Evolutionary conservation across 2,888 invertebrate species (phyloP).

Genomic region (Idaea dimidiata): DNA sequence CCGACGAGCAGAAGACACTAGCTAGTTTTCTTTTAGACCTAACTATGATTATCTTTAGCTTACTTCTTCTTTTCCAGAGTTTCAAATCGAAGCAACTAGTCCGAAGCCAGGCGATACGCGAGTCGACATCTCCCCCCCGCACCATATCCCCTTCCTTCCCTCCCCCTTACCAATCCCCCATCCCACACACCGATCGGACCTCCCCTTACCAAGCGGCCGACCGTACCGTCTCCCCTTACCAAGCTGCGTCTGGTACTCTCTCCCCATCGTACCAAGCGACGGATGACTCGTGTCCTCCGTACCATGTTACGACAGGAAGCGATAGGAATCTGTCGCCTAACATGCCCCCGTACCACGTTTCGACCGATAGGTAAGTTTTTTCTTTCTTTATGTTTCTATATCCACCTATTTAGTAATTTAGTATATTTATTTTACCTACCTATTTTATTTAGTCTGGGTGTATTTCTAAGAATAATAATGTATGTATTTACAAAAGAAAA

Average conservation of each 20-base stretch:
- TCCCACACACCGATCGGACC: background rate
- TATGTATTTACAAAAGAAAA: too few species aligned
- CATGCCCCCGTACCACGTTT: background rate
- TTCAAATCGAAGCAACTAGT: slow-evolving; percentile 92
- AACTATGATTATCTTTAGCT: too few species aligned
- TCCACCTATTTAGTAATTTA: too few species aligned
- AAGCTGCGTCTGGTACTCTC: background rate
- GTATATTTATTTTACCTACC: too few species aligned
- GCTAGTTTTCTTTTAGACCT: too few species aligned
- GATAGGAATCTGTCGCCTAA: background rate
- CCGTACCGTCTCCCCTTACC: background rate
- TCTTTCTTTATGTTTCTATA: too few species aligned
- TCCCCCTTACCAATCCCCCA: slow-evolving; percentile 9
- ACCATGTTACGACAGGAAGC: background rate
- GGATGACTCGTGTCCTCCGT: background rate
- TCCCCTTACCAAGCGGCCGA: slow-evolving; percentile 4
- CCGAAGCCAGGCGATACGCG: slow-evolving; percentile 94
- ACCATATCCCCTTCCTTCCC: slow-evolving; percentile 67
- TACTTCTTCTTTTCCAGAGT: slow-evolving; percentile 48
- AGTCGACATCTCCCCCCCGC: slow-evolving; percentile 86
- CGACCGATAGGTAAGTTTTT: background rate
- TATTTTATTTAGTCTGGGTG: too few species aligned
- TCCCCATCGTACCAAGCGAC: background rate
- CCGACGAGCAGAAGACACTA: too few species aligned
- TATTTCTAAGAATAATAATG: too few species aligned